These are phyloP conservation scores for Gambelia wislizenii DNA, from an alignment of 2,797 vertebrate species.

Conservation along the genomic window DNA sequence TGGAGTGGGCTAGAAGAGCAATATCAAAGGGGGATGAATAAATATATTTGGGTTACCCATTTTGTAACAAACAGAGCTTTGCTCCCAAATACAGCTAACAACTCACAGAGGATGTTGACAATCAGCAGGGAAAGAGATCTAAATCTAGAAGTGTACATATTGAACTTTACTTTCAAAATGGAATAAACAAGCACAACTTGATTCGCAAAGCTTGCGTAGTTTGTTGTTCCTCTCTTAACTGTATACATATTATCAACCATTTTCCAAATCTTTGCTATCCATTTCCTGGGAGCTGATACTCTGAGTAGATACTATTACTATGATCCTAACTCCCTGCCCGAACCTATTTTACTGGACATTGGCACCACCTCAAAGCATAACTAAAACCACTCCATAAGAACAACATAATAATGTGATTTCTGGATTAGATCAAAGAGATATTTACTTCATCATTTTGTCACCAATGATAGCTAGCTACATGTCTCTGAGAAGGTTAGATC, in stretches of 20 bases:
- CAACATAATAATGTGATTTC: not conserved
- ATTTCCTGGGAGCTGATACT: not conserved
- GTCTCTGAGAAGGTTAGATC: not conserved
- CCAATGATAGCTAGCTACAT: not conserved
- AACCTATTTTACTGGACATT: too few relatives aligned
- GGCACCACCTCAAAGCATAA: not conserved
- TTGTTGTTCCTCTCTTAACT: not conserved
- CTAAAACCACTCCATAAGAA: slow-evolving; percentile 18
- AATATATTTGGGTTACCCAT: not conserved
- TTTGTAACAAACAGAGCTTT: not conserved
- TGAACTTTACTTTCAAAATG: not conserved
- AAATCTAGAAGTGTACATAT: not conserved
- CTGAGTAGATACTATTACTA: too few relatives aligned
- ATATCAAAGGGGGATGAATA: too few relatives aligned
- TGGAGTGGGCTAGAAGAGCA: too few relatives aligned
- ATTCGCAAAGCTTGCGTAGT: not conserved
- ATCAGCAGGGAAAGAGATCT: not conserved
- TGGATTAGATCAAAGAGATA: not conserved
- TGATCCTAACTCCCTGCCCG: too few relatives aligned
- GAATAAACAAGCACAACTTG: not conserved
- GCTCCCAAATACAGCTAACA: too few relatives aligned
- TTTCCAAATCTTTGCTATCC: not conserved
- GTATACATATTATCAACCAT: not conserved
- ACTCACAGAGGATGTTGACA: too few relatives aligned
- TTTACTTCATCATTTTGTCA: not conserved